Conservation (phyloP, 2,113 vertebrate genomes). For the Balaeniceps rex region DNA sequence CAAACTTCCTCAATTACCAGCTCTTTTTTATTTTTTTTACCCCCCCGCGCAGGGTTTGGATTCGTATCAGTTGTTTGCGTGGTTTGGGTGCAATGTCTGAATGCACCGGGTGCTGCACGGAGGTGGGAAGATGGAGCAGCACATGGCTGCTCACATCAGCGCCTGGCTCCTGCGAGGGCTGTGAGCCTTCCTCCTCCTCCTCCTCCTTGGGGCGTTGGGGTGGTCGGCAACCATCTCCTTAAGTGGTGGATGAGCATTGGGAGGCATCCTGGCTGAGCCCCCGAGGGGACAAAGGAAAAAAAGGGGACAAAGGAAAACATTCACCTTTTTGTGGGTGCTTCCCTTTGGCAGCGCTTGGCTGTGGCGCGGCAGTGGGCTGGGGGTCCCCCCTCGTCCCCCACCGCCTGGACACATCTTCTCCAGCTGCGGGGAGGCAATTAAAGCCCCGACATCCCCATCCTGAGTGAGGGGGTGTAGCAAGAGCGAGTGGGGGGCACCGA, state of each 20-base stretch:
- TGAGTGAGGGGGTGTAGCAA: not conserved
- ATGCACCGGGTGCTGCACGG: fast-evolving
- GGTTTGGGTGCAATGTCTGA: not conserved
- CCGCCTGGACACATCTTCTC: fast-evolving
- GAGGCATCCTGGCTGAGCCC: not conserved
- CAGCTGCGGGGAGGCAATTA: not conserved
- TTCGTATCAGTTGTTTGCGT: not conserved
- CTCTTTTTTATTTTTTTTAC: not conserved
- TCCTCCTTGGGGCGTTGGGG: fast-evolving
- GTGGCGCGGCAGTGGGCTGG: fast-evolving
- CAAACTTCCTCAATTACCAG: not conserved
- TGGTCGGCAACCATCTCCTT: not conserved
- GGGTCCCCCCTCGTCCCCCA: not conserved
- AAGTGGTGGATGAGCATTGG: not conserved
- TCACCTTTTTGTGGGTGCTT: not conserved
- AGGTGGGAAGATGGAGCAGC: not conserved
- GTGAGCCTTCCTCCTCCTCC: not conserved
- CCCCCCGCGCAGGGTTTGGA: not conserved
- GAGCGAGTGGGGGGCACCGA: fast-evolving
- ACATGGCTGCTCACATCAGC: not conserved
- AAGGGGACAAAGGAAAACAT: not conserved
- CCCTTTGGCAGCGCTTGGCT: not conserved
- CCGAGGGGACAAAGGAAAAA: not conserved
- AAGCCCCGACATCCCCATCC: not conserved
- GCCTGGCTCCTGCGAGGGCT: not conserved